Percentiles rank a stretch among this genome's conserved stretches.
Conservation (phyloP, 2,888 invertebrate genomes). For the Cheilosia urbana region DNA sequence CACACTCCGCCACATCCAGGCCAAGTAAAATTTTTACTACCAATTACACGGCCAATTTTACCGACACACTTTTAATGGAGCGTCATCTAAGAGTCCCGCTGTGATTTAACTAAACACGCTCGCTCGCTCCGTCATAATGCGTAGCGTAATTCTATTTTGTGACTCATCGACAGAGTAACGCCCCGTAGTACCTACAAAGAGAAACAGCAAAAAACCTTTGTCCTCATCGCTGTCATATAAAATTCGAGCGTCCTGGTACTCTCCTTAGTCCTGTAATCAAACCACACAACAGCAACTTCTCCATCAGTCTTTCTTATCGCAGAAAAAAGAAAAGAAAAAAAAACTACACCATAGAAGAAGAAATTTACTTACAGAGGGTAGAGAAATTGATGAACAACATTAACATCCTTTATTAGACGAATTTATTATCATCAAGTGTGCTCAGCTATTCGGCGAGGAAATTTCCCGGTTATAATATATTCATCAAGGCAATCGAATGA, state of each 20-base stretch:
- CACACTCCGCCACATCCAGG: neutral
- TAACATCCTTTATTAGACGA: slow-evolving; percentile 74
- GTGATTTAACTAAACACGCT: slow-evolving; percentile 53
- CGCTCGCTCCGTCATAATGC: slow-evolving; percentile 32
- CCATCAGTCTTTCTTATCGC: slow-evolving; percentile 60
- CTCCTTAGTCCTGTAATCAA: slow-evolving; percentile 26
- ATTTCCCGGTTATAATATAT: slow-evolving; percentile 72
- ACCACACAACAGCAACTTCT: slow-evolving; percentile 31
- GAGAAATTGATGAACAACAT: slow-evolving; percentile 71
- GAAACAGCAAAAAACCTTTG: slow-evolving; percentile 1
- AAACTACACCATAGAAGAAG: neutral
- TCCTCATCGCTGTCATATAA: slow-evolving; percentile 16
- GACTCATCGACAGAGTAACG: slow-evolving; percentile 45
- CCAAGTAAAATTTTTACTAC: slow-evolving; percentile 62
- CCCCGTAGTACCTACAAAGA: neutral
- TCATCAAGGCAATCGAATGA: slow-evolving; percentile 73
- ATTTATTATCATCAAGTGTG: slow-evolving; percentile 74
- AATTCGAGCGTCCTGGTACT: slow-evolving; percentile 24
- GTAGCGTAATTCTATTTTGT: slow-evolving; percentile 64
- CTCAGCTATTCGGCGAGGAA: slow-evolving; percentile 60
- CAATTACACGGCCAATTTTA: slow-evolving; percentile 71
- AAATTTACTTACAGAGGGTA: neutral
- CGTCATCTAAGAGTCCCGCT: slow-evolving; percentile 50
- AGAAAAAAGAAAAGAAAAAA: neutral
- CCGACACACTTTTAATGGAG: slow-evolving; percentile 54